A percentile compares a stretch with the other conserved stretches of the same genome.
Evolutionary conservation across 1,140 invertebrate species (phyloP).

Genomic region (Battus philenor): DNA sequence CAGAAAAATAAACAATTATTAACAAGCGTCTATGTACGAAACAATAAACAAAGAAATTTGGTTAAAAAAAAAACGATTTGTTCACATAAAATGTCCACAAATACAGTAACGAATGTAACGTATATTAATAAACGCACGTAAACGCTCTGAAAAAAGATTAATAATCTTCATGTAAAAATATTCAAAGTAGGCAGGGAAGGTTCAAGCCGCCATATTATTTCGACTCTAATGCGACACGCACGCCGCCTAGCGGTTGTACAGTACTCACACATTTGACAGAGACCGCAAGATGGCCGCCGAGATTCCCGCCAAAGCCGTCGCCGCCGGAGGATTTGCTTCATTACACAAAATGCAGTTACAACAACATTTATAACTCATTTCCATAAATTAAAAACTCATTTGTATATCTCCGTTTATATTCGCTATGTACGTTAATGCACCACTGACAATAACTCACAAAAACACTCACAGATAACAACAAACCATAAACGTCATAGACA

Average conservation of each 20-base stretch:
- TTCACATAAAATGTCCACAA: no score
- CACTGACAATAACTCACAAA: constrained; percentile 9
- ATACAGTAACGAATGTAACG: no score
- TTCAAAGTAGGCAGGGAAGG: constrained; percentile 44
- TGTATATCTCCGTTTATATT: constrained; percentile 23
- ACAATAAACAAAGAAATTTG: no score
- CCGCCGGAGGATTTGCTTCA: constrained; percentile 20
- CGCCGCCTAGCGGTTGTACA: constrained; percentile 55
- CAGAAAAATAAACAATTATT: no score
- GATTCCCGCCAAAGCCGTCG: constrained; percentile 26
- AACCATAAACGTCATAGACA: constrained; percentile 10
- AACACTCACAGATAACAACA: constrained; percentile 8
- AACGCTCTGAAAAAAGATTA: constrained; percentile 14
- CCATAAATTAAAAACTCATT: constrained; percentile 34
- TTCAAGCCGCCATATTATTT: constrained; percentile 53
- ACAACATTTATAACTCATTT: constrained; percentile 29
- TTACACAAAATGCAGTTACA: constrained; percentile 29
- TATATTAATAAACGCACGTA: no score
- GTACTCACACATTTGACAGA: constrained; percentile 48
- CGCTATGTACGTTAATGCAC: background rate
- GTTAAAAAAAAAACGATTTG: no score
- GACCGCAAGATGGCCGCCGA: constrained; percentile 50
- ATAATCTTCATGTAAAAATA: constrained; percentile 59
- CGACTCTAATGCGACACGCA: constrained; percentile 44
- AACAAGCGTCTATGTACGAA: no score